Evolutionary conservation across 2,888 invertebrate genomes (phyloP).

Genomic region (Cyclophora albipunctata): DNA sequence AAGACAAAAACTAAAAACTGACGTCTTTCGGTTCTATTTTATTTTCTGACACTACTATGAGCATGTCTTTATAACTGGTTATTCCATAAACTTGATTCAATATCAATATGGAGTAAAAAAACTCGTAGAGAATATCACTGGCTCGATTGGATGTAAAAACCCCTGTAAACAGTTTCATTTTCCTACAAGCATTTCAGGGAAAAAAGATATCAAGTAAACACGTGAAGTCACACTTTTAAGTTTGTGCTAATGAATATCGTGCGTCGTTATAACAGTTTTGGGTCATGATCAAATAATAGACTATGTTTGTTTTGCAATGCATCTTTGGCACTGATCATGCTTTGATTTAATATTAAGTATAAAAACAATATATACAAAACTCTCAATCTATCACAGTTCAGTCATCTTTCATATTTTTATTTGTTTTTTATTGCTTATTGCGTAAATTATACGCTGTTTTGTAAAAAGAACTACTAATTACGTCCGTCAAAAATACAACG

Average conservation of each 20-base stretch:
- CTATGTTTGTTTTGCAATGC: slow-evolving; percentile 52
- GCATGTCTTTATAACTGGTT: no score
- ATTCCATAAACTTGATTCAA: no score
- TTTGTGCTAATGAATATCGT: slow-evolving; percentile 34
- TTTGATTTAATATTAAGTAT: slow-evolving; percentile 46
- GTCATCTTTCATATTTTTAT: slow-evolving; percentile 55
- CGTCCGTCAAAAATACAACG: not conserved
- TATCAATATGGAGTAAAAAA: no score
- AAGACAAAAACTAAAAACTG: no score
- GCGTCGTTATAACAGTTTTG: slow-evolving; percentile 19
- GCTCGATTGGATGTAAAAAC: no score
- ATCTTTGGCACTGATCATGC: slow-evolving; percentile 70
- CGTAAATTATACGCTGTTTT: slow-evolving; percentile 41
- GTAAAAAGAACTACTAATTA: slow-evolving; percentile 29
- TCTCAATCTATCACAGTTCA: slow-evolving; percentile 73
- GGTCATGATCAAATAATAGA: slow-evolving; percentile 21
- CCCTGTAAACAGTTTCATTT: no score
- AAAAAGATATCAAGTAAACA: slow-evolving; percentile 40
- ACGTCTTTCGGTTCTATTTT: no score
- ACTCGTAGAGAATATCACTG: no score
- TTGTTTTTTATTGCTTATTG: slow-evolving; percentile 48
- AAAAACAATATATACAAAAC: slow-evolving; percentile 46
- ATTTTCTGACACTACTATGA: no score
- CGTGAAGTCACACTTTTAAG: no score
- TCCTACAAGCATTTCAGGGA: slow-evolving; percentile 26